These are phyloP conservation scores for Lasiurus cinereus DNA, from an alignment of 2,113 vertebrate genomes.

Conservation along the genomic window DNA sequence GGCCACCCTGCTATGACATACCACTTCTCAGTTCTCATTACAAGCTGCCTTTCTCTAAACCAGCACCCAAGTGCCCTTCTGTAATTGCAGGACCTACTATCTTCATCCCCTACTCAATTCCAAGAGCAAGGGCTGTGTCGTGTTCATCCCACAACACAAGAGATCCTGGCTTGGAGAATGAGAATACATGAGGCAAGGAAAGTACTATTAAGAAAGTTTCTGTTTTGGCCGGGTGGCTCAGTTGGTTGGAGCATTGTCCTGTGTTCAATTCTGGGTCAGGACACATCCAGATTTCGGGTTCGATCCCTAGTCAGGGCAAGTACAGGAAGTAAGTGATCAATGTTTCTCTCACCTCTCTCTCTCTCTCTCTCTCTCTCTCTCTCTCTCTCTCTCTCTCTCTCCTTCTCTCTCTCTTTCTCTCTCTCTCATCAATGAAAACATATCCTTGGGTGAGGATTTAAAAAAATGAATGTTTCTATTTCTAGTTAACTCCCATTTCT, in stretches of 20 bases:
- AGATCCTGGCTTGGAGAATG: background rate
- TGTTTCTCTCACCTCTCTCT: background rate
- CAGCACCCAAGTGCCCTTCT: background rate
- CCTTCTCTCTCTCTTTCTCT: too few species aligned
- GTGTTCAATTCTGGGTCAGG: background rate
- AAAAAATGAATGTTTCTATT: background rate
- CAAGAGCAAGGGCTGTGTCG: background rate
- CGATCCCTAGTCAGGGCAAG: background rate
- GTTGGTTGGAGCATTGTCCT: background rate
- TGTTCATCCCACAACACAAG: background rate
- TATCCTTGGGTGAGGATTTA: background rate
- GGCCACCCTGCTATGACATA: background rate
- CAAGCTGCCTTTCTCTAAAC: background rate
- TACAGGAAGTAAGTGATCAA: background rate
- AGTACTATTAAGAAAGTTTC: background rate
- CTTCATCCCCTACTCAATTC: background rate
- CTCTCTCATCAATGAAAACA: background rate
- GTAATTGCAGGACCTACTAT: background rate
- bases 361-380: too few species aligned
- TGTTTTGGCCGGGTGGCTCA: background rate
- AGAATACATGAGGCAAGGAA: background rate
- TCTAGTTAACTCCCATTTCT: background rate
- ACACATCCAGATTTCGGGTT: background rate
- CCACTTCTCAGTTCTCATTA: rapidly evolving
- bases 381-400: too few species aligned